A percentile compares a stretch with the other conserved stretches of the same genome.
Conservation (phyloP, 2,113 vertebrate species). For the Scytalopus superciliaris region DNA sequence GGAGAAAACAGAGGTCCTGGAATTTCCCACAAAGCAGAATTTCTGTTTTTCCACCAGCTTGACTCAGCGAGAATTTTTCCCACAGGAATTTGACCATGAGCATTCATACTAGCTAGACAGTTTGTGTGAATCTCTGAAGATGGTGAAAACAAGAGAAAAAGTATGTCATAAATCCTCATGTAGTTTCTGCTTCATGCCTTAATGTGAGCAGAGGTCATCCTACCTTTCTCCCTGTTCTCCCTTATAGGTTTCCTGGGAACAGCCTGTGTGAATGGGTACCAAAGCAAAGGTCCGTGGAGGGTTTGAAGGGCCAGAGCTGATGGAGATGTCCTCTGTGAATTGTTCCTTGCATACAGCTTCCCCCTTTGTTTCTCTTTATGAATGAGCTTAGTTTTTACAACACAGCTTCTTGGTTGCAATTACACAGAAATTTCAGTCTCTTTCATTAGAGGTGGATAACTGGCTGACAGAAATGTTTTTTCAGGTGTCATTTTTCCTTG, state of each 20-base stretch:
- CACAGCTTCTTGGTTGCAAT: not conserved
- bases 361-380: not conserved
- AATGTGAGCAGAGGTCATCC: not conserved
- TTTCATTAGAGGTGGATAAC: not conserved
- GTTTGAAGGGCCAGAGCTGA: not conserved
- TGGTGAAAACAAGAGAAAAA: not conserved
- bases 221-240: not conserved
- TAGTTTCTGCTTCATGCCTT: not conserved
- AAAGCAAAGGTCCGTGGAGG: not conserved
- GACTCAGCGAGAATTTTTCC: conserved; percentile 53
- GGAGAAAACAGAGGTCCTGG: conserved; percentile 35
- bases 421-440: not conserved
- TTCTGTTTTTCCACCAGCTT: conserved; percentile 32
- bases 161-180: not conserved
- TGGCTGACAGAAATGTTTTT: not conserved
- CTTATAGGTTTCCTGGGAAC: not conserved
- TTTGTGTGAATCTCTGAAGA: not conserved
- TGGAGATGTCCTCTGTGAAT: not conserved
- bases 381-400: conserved; percentile 1
- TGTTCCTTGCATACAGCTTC: not conserved
- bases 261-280: not conserved
- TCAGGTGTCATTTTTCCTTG: not conserved
- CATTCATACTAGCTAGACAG: not conserved
- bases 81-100: conserved; percentile 44
- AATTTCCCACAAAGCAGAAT: conserved; percentile 34